Evolutionary conservation across 92 coral and sea anemone species (phyloP).

Genomic region (Palythoa heliodiscus): DNA sequence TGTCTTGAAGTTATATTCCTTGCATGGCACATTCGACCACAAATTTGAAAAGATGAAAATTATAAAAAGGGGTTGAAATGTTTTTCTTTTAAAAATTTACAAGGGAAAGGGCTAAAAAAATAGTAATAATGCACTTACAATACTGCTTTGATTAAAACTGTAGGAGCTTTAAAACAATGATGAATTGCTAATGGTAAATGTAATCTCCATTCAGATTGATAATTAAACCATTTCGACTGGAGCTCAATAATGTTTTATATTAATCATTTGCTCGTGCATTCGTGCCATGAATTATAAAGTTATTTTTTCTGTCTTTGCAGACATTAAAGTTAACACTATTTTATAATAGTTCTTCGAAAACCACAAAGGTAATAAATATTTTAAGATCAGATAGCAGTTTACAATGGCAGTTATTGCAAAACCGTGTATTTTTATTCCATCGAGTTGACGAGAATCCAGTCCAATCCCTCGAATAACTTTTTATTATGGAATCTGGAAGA

Average conservation of each 20-base stretch:
- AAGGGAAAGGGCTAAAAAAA: background rate
- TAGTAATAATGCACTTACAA: background rate
- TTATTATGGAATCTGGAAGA: too few relatives aligned
- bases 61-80: background rate
- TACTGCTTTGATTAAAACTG: background rate
- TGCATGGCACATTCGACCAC: too few relatives aligned
- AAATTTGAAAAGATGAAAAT: too few relatives aligned
- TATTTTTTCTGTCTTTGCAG: background rate
- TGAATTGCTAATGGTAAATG: conserved; percentile 3
- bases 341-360: too few relatives aligned
- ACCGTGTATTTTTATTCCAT: too few relatives aligned
- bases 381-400: too few relatives aligned
- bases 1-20: too few relatives aligned
- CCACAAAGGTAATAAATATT: too few relatives aligned
- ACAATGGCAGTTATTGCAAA: too few relatives aligned
- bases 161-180: background rate
- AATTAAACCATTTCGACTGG: background rate
- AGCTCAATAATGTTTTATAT: background rate
- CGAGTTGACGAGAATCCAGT: too few relatives aligned
- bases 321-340: background rate
- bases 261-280: background rate
- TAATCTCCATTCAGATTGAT: background rate
- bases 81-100: background rate
- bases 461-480: too few relatives aligned
- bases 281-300: background rate